These are phyloP conservation scores for Chamaedrilus cognettii DNA, from an alignment of 2,888 invertebrate species.

Conservation along the genomic window DNA sequence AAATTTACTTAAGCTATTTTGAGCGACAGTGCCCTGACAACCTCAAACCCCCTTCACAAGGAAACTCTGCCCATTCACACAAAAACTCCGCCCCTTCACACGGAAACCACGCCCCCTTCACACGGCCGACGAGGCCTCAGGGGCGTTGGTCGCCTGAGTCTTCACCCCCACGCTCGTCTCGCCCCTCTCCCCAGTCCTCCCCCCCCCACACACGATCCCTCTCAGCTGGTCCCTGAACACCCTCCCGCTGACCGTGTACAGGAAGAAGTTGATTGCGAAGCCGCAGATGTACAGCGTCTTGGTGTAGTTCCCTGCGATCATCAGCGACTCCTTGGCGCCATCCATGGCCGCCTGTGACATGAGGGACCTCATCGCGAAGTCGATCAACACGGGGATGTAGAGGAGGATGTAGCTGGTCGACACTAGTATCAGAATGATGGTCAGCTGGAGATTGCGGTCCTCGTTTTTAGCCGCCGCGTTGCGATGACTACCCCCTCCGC, in stretches of 20 bases:
- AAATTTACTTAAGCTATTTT: too few species aligned
- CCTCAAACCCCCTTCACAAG: too few species aligned
- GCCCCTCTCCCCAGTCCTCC: not conserved
- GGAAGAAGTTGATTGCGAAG: conserved; percentile 42
- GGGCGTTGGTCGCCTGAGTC: not conserved
- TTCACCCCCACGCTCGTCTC: not conserved
- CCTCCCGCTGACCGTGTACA: conserved; percentile 40
- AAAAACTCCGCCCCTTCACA: too few species aligned
- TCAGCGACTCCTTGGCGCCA: conserved; percentile 7
- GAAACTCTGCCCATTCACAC: too few species aligned
- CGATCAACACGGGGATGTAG: conserved; percentile 36
- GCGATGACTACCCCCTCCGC: not conserved
- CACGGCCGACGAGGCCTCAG: not conserved
- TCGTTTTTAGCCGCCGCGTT: conserved; percentile 11
- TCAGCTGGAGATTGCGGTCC: conserved; percentile 35
- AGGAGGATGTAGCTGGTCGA: conserved; percentile 39
- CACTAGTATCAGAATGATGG: conserved; percentile 40
- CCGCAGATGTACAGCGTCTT: conserved; percentile 36
- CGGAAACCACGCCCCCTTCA: too few species aligned
- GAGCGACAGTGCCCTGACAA: too few species aligned
- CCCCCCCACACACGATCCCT: conserved; percentile 27
- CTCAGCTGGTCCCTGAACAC: conserved; percentile 40
- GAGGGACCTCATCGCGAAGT: conserved; percentile 29
- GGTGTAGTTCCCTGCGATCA: conserved; percentile 33
- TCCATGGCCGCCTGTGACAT: conserved; percentile 12